These are phyloP conservation scores for Otolemur crassicaudatus DNA, from an alignment of 2,797 vertebrate genomes.

Conservation along the genomic window DNA sequence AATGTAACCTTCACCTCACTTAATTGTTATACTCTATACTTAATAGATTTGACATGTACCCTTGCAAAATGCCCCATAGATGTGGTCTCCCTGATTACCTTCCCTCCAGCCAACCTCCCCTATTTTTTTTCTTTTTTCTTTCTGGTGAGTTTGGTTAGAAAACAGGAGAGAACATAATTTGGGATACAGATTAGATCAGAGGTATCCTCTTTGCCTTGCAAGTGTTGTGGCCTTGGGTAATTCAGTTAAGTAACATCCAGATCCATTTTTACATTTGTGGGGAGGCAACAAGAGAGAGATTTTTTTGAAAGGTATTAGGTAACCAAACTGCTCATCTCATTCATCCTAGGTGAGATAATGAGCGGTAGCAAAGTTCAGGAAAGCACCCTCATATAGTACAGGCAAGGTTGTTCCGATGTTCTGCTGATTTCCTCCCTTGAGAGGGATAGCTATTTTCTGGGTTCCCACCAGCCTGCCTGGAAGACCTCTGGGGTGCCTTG, in stretches of 20 bases:
- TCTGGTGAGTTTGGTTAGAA: constrained; percentile 39
- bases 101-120: too few relatives aligned
- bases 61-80: too few relatives aligned
- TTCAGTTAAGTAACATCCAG: background rate
- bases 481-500: background rate
- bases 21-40: too few relatives aligned
- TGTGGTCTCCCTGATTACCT: too few relatives aligned
- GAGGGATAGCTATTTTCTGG: background rate
- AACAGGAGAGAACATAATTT: background rate
- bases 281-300: background rate
- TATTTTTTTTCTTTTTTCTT: background rate
- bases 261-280: constrained; percentile 3
- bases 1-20: too few relatives aligned
- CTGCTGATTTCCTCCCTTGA: background rate
- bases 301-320: constrained; percentile 24
- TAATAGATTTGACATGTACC: too few relatives aligned
- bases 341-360: background rate
- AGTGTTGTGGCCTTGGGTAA: background rate
- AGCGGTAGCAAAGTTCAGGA: background rate
- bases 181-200: background rate
- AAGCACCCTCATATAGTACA: background rate
- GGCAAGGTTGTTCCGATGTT: background rate
- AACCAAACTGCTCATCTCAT: background rate
- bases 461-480: background rate
- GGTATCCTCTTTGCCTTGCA: background rate